Evolutionary conservation across 2,797 vertebrate species (phyloP).

Genomic region (Erithacus rubecula): DNA sequence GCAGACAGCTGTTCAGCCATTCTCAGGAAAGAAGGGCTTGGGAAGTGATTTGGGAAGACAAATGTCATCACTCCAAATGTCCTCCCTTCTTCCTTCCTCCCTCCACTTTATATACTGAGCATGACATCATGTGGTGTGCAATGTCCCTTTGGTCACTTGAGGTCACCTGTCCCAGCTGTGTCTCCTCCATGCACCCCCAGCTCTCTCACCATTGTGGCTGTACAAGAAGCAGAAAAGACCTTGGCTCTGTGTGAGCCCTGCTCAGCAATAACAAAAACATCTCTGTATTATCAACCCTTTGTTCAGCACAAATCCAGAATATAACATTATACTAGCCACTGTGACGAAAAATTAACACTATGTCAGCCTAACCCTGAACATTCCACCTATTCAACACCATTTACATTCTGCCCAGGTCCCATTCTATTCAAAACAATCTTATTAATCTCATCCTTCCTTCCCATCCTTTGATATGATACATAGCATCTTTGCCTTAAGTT

Average conservation of each 20-base stretch:
- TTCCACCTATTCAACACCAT: neutral
- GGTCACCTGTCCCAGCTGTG: fast-evolving
- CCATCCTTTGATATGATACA: too few species aligned
- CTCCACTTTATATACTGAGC: too few species aligned
- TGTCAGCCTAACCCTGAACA: neutral
- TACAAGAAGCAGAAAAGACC: neutral
- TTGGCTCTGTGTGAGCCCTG: neutral
- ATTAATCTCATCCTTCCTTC: neutral
- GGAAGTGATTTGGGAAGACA: neutral
- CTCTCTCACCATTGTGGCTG: neutral
- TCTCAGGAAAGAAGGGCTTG: neutral
- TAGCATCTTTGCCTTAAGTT: neutral
- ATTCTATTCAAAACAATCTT: neutral
- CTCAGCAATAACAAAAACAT: neutral
- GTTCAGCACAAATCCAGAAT: neutral
- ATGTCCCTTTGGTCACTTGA: neutral
- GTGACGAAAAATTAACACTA: neutral
- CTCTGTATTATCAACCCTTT: neutral
- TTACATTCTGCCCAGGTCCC: neutral
- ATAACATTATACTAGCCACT: neutral
- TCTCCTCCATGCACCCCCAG: neutral
- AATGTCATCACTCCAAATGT: neutral
- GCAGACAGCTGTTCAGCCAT: neutral
- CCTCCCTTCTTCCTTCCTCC: neutral
- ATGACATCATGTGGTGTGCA: fast-evolving